A percentile compares a stretch with the other conserved stretches of the same genome.
Conservation (phyloP, 1,140 invertebrate species). For the Globodera rostochiensis region DNA sequence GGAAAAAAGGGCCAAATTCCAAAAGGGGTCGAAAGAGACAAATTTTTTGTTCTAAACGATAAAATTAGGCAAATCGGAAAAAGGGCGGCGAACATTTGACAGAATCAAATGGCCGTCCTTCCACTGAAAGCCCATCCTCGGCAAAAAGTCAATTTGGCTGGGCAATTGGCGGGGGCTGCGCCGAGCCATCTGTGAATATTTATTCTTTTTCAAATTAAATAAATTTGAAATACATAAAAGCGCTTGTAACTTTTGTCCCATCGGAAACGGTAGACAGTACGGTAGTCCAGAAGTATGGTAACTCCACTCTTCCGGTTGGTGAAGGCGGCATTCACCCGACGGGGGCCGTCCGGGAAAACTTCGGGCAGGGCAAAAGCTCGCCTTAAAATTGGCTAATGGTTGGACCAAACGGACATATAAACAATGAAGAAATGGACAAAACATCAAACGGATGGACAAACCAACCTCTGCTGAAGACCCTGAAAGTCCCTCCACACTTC, state of each 20-base stretch:
- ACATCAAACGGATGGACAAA: not conserved
- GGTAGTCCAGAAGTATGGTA: slow-evolving; percentile 37
- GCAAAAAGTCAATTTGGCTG: slow-evolving; percentile 38
- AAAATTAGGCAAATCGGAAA: not conserved
- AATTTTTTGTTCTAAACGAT: slow-evolving; percentile 23
- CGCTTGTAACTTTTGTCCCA: slow-evolving; percentile 43
- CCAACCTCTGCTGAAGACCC: slow-evolving; percentile 39
- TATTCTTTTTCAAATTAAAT: too few species aligned
- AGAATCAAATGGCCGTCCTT: slow-evolving; percentile 49
- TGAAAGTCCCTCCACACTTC: slow-evolving; percentile 41
- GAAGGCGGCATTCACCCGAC: slow-evolving; percentile 45
- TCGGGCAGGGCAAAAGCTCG: slow-evolving; percentile 33
- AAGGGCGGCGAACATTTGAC: slow-evolving; percentile 34
- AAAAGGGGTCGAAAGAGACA: slow-evolving; percentile 42
- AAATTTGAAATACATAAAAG: slow-evolving; percentile 38
- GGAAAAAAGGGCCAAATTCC: slow-evolving; percentile 39
- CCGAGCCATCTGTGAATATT: slow-evolving; percentile 32
- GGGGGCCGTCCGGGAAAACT: slow-evolving; percentile 41
- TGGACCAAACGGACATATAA: too few species aligned
- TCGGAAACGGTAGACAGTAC: slow-evolving; percentile 41
- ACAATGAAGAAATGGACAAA: not conserved
- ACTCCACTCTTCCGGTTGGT: slow-evolving; percentile 41
- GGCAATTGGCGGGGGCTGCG: slow-evolving; percentile 43
- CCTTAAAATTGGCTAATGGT: not conserved
- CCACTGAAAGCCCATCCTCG: slow-evolving; percentile 46